Evolutionary conservation across 2,113 vertebrate genomes (phyloP).

Genomic region (Colistium nudipinnis): DNA sequence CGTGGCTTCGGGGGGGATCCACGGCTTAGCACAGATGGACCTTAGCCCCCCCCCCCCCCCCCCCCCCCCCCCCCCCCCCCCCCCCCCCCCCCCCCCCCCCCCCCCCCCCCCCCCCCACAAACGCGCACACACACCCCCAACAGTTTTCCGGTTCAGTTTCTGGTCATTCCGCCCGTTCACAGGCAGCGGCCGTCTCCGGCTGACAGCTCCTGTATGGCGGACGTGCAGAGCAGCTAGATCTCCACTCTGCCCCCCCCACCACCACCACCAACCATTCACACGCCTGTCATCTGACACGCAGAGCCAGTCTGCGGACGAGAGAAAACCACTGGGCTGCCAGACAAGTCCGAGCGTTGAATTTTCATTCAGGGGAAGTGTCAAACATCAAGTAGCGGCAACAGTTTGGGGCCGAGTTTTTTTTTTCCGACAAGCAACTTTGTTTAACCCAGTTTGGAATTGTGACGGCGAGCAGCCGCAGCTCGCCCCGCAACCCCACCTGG

Average conservation of each 20-base stretch:
- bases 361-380: conserved; percentile 17
- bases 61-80: too few relatives aligned
- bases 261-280: conserved; percentile 48
- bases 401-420: neutral
- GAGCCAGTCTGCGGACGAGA: conserved; percentile 24
- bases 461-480: too few relatives aligned
- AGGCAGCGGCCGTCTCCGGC: conserved; percentile 16
- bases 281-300: conserved; percentile 35
- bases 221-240: conserved; percentile 45
- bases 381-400: neutral
- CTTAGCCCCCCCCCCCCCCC: neutral
- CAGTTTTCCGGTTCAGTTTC: too few relatives aligned
- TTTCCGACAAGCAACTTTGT: neutral
- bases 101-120: too few relatives aligned
- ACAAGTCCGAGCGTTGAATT: neutral
- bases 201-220: conserved; percentile 43
- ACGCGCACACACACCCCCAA: too few relatives aligned
- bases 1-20: conserved; percentile 18
- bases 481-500: too few relatives aligned
- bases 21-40: conserved; percentile 15
- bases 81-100: too few relatives aligned
- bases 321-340: conserved; percentile 29
- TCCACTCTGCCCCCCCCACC: too few relatives aligned
- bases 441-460: neutral
- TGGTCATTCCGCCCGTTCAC: conserved; percentile 32